Percentiles rank a stretch among this genome's conserved stretches.
phyloP scores from a whole-genome alignment of 2,797 vertebrate genomes.

The Siniperca undulata region DNA sequence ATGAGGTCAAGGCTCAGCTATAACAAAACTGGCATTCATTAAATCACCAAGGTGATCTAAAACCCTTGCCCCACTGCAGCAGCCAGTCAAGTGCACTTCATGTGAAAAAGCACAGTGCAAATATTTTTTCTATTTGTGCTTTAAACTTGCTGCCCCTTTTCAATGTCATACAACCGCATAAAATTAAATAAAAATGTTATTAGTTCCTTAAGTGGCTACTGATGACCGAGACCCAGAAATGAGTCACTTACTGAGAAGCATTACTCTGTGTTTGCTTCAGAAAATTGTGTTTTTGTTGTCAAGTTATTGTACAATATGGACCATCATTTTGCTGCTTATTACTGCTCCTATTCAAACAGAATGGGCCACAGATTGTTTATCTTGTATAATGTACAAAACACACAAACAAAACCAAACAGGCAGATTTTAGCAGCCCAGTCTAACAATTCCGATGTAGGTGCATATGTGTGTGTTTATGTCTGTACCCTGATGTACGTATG shows the following conservation, averaged over 20 bases:
- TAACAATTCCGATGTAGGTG: neutral
- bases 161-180: slow-evolving; percentile 19
- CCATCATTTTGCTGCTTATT: neutral
- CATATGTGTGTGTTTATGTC: neutral
- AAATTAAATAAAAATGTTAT: slow-evolving; percentile 53
- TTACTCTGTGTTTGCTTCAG: slow-evolving; percentile 9
- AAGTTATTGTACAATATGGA: slow-evolving; percentile 5
- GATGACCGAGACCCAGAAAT: slow-evolving; percentile 26
- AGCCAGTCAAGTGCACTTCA: neutral
- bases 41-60: neutral
- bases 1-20: neutral
- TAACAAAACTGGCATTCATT: neutral
- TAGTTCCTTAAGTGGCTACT: slow-evolving; percentile 24
- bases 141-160: slow-evolving; percentile 36
- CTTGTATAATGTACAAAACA: slow-evolving; percentile 8
- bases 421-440: slow-evolving; percentile 6
- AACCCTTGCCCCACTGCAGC: slow-evolving; percentile 20
- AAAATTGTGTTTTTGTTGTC: slow-evolving; percentile 13
- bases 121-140: slow-evolving; percentile 18
- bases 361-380: slow-evolving; percentile 47
- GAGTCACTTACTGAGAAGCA: slow-evolving; percentile 24
- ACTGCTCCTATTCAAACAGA: slow-evolving; percentile 21
- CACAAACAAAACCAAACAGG: slow-evolving; percentile 17
- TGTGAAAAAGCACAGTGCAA: slow-evolving; percentile 8
- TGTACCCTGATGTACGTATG: neutral